Evolutionary conservation across 2,888 invertebrate species (phyloP), one percentile per base, ranked within the genome.

Genomic region (Tinea semifulvella): DNA sequence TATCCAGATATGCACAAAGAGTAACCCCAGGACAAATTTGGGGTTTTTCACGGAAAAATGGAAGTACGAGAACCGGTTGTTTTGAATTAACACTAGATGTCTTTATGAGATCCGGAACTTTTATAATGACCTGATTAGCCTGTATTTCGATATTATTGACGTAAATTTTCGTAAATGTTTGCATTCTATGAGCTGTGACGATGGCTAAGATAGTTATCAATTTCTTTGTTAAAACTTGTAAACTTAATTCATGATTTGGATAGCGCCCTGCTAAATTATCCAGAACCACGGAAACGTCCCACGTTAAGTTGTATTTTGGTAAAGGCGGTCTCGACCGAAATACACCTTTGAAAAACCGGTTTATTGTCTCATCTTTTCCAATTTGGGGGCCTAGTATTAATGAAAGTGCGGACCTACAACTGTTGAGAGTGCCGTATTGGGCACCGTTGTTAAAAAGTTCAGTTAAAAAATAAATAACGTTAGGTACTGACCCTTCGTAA

Each of bases 281-380:
- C 16, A 48, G 35, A 14, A 49, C 52, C n/a, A 48, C 35, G 6
- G 28, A 6, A 5, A 58, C 55, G 38, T 64, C 52, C 60, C 61
- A 62, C 1, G 47, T 56, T 6, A 16, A 18, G 22, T 57, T 48
- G 46, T 61, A 56, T 44, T 46, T 53, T 3, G 53, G 50, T 48
- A 46, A 18, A 14, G 44, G 8, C n/a, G 52, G 49, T 20, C 49
- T 42, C n/a, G 46, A 18, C 38, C 35, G 38, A 44, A 27, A 48
- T 11, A 49, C 22, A 7, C 52, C 50, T 11, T 47, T 51, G 2
- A 50, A 26, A 17, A 52, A 45, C 6, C 47, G 39, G 31, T 47
- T 48, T 7, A 47, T 45, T 11, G n/a, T 19, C 1, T 42, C 45
- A 40, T 48, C 26, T n/a, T 28, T 20, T 17, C 42, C 20, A 17